Conservation (phyloP, 2,797 vertebrate genomes). For the Thaleichthys pacificus region DNA sequence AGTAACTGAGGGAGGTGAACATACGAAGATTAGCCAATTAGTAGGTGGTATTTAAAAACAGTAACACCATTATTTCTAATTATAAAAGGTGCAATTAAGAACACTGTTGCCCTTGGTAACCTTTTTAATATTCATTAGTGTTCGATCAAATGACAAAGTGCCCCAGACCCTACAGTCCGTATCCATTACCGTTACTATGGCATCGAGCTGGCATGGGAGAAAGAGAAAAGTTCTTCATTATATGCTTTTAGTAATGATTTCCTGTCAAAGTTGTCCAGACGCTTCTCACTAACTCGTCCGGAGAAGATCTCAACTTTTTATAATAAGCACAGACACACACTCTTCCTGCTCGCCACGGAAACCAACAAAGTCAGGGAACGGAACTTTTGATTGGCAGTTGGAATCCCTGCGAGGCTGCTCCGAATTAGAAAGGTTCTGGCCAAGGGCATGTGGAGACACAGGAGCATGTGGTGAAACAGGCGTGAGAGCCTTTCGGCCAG, state of each 20-base stretch:
- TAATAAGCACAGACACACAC: slow-evolving; percentile 53
- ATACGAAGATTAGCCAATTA: slow-evolving; percentile 44
- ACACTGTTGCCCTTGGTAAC: slow-evolving; percentile 49
- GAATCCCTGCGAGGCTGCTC: neutral
- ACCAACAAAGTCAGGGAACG: slow-evolving; percentile 20
- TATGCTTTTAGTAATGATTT: slow-evolving; percentile 80
- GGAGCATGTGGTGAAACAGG: too few relatives aligned
- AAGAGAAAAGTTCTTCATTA: slow-evolving; percentile 52
- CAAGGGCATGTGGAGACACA: slow-evolving; percentile 1
- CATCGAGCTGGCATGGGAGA: slow-evolving; percentile 58
- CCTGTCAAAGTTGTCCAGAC: slow-evolving; percentile 62
- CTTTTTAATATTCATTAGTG: slow-evolving; percentile 57
- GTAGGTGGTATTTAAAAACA: slow-evolving; percentile 40
- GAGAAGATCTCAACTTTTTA: slow-evolving; percentile 52
- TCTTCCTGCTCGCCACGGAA: slow-evolving; percentile 33
- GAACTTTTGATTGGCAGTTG: slow-evolving; percentile 17
- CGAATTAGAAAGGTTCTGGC: slow-evolving; percentile 23
- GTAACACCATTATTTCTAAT: slow-evolving; percentile 50
- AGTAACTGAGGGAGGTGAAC: slow-evolving; percentile 39
- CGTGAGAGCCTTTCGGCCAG: too few relatives aligned
- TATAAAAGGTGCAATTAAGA: slow-evolving; percentile 51
- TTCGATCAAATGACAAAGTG: slow-evolving; percentile 48
- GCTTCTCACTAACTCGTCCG: slow-evolving; percentile 41
- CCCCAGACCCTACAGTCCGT: slow-evolving; percentile 34
- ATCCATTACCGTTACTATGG: slow-evolving; percentile 52